Conservation (phyloP, 1,140 invertebrate genomes). For the Bombyx mori region ASM3026992v2 NC_085115.1:1626001-1626500, state of each 20-base stretch:
- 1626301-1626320: slow-evolving; percentile 63
- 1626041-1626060: no score
- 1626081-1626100: no score
- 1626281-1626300: slow-evolving; percentile 62
- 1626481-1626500: slow-evolving; percentile 18
- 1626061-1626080: no score
- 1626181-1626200: slow-evolving; percentile 45
- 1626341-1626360: slow-evolving; percentile 49
- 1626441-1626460: slow-evolving; percentile 32
- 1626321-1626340: slow-evolving; percentile 66
- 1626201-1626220: slow-evolving; percentile 66
- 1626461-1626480: slow-evolving; percentile 37
- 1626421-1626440: slow-evolving; percentile 47
- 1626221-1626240: slow-evolving; percentile 56
- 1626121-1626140: no score
- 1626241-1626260: slow-evolving; percentile 29
- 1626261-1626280: slow-evolving; percentile 14
- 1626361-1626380: slow-evolving; percentile 8
- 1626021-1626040: no score
- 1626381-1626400: neutral
- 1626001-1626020: no score
- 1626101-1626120: no score
- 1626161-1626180: slow-evolving; percentile 54
- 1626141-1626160: slow-evolving; percentile 10
- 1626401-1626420: slow-evolving; percentile 24